These are phyloP conservation scores for Tetrax tetrax DNA, from an alignment of 2,113 vertebrate species.

Conservation along the genomic window DNA sequence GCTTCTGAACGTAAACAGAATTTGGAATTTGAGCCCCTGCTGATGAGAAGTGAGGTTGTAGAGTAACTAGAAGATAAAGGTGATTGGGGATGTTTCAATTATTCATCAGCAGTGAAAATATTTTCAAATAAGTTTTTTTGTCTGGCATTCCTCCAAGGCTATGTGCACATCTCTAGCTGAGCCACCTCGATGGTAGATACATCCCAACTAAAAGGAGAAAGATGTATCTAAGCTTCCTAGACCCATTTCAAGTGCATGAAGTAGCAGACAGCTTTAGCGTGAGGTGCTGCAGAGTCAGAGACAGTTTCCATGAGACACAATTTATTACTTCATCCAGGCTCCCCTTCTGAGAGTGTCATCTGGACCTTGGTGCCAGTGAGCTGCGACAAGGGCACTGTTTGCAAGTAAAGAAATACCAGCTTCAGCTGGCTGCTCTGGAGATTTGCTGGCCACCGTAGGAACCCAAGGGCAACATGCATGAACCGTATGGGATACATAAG, in stretches of 20 bases:
- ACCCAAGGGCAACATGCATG: background rate
- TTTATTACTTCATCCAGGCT: background rate
- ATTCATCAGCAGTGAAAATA: background rate
- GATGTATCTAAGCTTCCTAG: background rate
- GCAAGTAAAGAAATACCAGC: background rate
- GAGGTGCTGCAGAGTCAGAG: background rate
- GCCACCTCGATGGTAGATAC: background rate
- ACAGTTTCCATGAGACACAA: background rate
- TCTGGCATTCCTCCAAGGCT: background rate
- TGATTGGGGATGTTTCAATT: background rate
- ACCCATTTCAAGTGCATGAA: background rate
- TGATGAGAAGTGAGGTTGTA: background rate
- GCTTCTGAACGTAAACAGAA: background rate
- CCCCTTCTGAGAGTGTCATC: background rate
- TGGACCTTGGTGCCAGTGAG: background rate
- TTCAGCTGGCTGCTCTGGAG: background rate
- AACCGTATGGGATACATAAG: background rate
- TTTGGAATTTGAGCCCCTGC: background rate
- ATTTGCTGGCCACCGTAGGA: background rate
- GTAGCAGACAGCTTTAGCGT: background rate
- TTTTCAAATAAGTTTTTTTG: background rate
- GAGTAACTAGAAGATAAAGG: background rate
- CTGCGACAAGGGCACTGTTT: background rate
- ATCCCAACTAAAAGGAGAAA: background rate
- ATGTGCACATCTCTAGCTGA: background rate